Percentiles rank a stretch among this genome's conserved stretches.
Conservation (phyloP, 2,797 vertebrate genomes). For the Onychomys arenicola region DNA sequence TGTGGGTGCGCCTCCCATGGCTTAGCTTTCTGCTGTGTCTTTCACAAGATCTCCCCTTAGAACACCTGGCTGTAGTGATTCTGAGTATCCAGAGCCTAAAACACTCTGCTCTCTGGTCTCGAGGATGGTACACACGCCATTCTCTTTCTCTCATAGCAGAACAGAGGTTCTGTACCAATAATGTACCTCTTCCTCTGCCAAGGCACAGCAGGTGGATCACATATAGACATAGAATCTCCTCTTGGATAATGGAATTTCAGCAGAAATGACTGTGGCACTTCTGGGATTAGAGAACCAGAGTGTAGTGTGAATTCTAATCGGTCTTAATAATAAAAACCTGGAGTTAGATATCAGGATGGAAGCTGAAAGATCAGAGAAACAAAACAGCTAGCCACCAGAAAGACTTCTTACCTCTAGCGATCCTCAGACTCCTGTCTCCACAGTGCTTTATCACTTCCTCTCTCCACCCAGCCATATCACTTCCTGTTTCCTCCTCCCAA, state of each 20-base stretch:
- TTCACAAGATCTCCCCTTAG: not conserved
- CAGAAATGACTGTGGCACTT: not conserved
- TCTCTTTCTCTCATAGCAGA: not conserved
- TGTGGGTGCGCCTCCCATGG: not conserved
- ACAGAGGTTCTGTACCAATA: not conserved
- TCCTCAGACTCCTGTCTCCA: no score
- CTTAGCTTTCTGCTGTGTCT: not conserved
- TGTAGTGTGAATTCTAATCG: no score
- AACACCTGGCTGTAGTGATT: not conserved
- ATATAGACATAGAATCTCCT: not conserved
- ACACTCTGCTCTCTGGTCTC: not conserved
- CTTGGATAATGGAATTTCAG: not conserved
- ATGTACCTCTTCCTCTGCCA: not conserved
- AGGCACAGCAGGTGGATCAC: not conserved
- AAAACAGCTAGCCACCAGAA: no score
- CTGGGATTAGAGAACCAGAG: not conserved
- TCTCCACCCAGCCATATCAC: no score
- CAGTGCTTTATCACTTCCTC: no score
- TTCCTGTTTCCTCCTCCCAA: no score
- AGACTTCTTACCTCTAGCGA: no score
- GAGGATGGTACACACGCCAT: not conserved
- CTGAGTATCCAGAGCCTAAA: not conserved
- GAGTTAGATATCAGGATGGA: no score
- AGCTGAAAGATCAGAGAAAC: no score
- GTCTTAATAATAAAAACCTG: no score